Percentiles rank a stretch among this genome's conserved stretches.
These are phyloP conservation scores for Micromussa lordhowensis DNA, from an alignment of 92 coral and sea anemone genomes.

Conservation along the genomic window DNA sequence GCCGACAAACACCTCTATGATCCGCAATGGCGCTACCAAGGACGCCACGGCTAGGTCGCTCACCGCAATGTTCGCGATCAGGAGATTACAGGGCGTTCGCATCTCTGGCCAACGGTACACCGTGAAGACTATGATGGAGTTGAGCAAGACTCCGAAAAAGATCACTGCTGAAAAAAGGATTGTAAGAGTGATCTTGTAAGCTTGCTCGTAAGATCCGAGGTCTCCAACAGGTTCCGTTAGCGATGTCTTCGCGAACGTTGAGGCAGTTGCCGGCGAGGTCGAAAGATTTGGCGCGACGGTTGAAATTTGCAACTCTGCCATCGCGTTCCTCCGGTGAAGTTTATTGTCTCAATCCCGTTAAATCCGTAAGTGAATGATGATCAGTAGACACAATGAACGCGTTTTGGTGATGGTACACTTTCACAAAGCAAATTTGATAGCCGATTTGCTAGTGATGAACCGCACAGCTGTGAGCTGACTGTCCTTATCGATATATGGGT, in stretches of 20 bases:
- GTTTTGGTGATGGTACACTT: not conserved
- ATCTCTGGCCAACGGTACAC: constrained; percentile 71
- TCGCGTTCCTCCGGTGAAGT: not conserved
- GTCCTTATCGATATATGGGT: not conserved
- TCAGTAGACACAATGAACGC: not conserved
- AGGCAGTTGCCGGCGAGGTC: not conserved
- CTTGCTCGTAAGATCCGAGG: constrained; percentile 24
- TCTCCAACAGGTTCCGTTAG: not conserved
- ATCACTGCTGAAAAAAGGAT: constrained; percentile 63
- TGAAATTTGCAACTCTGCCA: not conserved
- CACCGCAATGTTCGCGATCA: constrained; percentile 72
- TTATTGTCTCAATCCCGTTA: not conserved
- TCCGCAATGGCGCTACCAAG: constrained; percentile 70
- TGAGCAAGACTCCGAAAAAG: constrained; percentile 53
- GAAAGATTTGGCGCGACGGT: constrained; percentile 18
- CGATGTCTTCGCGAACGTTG: not conserved
- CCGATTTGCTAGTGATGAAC: not conserved
- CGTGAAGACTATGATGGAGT: constrained; percentile 56
- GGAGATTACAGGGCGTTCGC: constrained; percentile 77
- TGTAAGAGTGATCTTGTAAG: constrained; percentile 34
- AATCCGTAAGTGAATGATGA: constrained; percentile 2
- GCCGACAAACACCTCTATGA: constrained; percentile 69
- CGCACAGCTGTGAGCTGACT: not conserved
- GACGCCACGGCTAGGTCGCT: constrained; percentile 76
- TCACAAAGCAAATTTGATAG: not conserved